Evolutionary conservation across 2,113 vertebrate species (phyloP).

Genomic region (Dolichotis patagonum): DNA sequence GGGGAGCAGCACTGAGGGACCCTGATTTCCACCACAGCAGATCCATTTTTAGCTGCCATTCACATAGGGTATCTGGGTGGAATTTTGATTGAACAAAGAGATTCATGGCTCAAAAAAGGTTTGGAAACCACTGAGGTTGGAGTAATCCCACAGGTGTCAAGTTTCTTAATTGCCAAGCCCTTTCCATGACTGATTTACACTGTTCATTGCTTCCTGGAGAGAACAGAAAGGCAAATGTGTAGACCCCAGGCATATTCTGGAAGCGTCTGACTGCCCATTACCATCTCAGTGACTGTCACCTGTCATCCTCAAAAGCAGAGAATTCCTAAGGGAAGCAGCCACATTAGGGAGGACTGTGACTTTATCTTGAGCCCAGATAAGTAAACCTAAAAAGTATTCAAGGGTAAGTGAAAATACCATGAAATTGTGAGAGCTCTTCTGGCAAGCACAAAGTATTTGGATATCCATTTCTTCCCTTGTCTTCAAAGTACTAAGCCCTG

Average conservation of each 20-base stretch:
- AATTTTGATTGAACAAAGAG: slow-evolving; percentile 36
- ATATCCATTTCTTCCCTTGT: slow-evolving; percentile 82
- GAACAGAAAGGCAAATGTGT: neutral
- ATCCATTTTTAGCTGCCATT: neutral
- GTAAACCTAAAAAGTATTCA: slow-evolving; percentile 64
- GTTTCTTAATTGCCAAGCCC: slow-evolving; percentile 16
- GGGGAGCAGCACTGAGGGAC: neutral
- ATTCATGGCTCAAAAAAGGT: slow-evolving; percentile 39
- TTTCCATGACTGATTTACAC: neutral
- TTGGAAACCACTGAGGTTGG: neutral
- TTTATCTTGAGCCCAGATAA: slow-evolving; percentile 13
- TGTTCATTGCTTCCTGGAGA: slow-evolving; percentile 2
- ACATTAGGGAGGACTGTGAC: neutral
- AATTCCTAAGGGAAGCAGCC: slow-evolving; percentile 59
- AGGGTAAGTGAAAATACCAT: slow-evolving; percentile 82
- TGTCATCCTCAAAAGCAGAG: neutral
- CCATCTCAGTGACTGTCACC: neutral
- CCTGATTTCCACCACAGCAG: neutral
- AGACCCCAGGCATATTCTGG: neutral
- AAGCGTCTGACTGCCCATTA: neutral
- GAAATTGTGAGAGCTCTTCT: slow-evolving; percentile 79
- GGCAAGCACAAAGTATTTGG: slow-evolving; percentile 80
- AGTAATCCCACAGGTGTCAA: slow-evolving; percentile 54
- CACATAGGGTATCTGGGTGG: neutral
- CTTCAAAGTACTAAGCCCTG: slow-evolving; percentile 77